These are phyloP conservation scores for Drosophila sturtevanti DNA, from an alignment of 1,140 invertebrate genomes.

Conservation along the genomic window DNA sequence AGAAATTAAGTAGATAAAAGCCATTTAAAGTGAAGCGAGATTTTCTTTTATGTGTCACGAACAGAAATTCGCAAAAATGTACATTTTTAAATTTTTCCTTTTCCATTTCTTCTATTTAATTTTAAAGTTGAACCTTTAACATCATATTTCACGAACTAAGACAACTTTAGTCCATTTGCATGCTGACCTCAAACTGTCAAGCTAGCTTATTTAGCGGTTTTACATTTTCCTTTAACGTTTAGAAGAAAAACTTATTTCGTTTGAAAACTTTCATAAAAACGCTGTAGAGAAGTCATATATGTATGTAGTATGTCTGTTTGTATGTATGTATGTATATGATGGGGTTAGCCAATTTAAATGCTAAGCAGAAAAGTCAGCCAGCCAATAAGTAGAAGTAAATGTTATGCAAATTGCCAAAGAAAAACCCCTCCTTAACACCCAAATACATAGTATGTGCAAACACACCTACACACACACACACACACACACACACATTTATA, in stretches of 20 bases:
- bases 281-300: not conserved
- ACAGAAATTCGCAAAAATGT: not conserved
- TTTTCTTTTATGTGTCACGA: not conserved
- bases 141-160: not conserved
- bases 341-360: constrained; percentile 50
- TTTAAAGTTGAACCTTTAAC: too few relatives aligned
- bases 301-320: not conserved
- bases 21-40: not conserved
- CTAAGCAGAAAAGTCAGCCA: constrained; percentile 31
- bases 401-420: constrained; percentile 53
- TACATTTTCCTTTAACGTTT: not conserved
- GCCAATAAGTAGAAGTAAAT: constrained; percentile 47
- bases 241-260: constrained; percentile 2
- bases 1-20: not conserved
- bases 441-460: not conserved
- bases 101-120: too few relatives aligned
- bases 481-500: not conserved
- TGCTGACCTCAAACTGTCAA: not conserved
- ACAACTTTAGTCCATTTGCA: not conserved
- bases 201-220: not conserved
- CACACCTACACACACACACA: not conserved
- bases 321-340: constrained; percentile 8
- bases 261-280: constrained; percentile 9
- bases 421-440: not conserved
- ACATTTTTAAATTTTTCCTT: too few relatives aligned